Base-by-base conservation (phyloP, 2,797 vertebrate genomes). In the Pseudopleuronectes americanus region DNA sequence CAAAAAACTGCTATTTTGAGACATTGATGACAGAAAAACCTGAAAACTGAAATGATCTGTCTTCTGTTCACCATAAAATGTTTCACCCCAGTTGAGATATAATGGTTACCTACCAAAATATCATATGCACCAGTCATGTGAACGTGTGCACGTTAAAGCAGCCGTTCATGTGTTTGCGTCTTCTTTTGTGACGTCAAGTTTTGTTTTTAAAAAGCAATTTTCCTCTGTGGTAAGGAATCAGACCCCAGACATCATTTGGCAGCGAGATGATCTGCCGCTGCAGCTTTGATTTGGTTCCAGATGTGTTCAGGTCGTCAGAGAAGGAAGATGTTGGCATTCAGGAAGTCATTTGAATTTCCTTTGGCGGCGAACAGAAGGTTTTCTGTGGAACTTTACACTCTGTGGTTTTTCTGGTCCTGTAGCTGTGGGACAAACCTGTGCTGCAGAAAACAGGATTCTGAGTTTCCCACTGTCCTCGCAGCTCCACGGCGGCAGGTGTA, bases 291-390 rank as follows among this genome's bases (percentile, higher is more conserved):
- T 72, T 65, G 69, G 59, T 80, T 74, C 57, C 2, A 12, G 17
- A 36, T 72, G 77, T 45, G 47, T 64, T 81, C 54, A 16, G 7
- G 14, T 67, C 47, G 67, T 64, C 59, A 77, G 72, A 85, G 74
- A 77, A 79, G 63, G 68, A 64, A 45, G 12, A 70, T 57, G 31
- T 24, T 47, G 16, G 59, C 31, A 2, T 2, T 17, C n/a, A 64
- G 62, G 63, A 71, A 87, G 55, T 76, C 22, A 60, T 72, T 84
- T 77, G 65, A 10, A 68, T 78, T 64, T 83, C 64, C 84, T 74
- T 77, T 65, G 64, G 41, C 54, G 23, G 52, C 62, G 33, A 71
- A 72, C 78, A 74, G 72, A 83, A 83, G 76, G 72, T 68, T 76
- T 75, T 62, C 67, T 26, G 1, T 31, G 68, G 49, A 83, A 76